A percentile compares a stretch with the other conserved stretches of the same genome.
Evolutionary conservation across 2,113 vertebrate species (phyloP).

Genomic region (Eidolon helvum): DNA sequence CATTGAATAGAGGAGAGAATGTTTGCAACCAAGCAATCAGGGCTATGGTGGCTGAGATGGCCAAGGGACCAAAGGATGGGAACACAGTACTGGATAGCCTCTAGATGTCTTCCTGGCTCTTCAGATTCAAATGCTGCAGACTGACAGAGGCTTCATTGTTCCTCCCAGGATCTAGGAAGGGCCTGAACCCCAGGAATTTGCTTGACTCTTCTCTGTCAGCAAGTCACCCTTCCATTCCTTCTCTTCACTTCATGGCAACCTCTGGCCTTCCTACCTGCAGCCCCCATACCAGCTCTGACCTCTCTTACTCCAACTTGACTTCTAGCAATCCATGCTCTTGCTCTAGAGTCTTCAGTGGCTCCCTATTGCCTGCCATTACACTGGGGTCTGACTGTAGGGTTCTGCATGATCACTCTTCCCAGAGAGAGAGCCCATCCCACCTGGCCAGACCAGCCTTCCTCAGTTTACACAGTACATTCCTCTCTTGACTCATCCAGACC

Average conservation of each 20-base stretch:
- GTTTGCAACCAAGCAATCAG: neutral
- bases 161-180: neutral
- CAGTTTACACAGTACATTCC: neutral
- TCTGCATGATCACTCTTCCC: neutral
- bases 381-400: neutral
- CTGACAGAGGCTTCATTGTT: neutral
- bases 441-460: neutral
- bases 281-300: neutral
- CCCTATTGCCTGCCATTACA: neutral
- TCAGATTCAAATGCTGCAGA: neutral
- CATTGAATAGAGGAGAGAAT: neutral
- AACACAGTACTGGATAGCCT: rapidly evolving
- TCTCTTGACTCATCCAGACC: neutral
- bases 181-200: neutral
- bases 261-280: neutral
- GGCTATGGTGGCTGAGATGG: neutral
- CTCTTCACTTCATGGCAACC: neutral
- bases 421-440: neutral
- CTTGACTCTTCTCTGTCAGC: neutral
- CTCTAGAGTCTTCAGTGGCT: neutral
- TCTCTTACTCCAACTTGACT: neutral
- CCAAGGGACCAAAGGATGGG: neutral
- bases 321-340: neutral
- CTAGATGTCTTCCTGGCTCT: neutral
- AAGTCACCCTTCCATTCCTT: neutral